Evolutionary conservation across 2,888 invertebrate species (phyloP).

Genomic region (Agrenia bidenticulata): DNA sequence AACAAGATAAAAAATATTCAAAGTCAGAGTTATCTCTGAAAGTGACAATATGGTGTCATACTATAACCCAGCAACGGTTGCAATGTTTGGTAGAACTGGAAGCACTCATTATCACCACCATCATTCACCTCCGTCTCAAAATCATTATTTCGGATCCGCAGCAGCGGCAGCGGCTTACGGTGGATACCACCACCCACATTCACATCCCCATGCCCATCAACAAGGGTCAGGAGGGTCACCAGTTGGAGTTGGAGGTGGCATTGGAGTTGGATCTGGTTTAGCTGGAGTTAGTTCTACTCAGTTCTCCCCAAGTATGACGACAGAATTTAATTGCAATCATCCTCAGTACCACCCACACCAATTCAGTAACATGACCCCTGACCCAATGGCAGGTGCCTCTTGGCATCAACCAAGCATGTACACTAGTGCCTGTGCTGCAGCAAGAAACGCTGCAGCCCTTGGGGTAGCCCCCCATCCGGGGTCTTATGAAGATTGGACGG

Average conservation of each 20-base stretch:
- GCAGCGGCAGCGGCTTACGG: conserved; percentile 24
- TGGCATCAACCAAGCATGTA: conserved; percentile 45
- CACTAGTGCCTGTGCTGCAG: conserved; percentile 48
- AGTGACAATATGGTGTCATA: conserved; percentile 51
- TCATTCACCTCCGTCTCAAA: conserved; percentile 51
- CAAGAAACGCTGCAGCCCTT: conserved; percentile 33
- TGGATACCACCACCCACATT: conserved; percentile 40
- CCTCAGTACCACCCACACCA: conserved; percentile 39
- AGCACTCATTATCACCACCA: conserved; percentile 48
- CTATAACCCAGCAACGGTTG: conserved; percentile 48
- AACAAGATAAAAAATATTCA: background rate
- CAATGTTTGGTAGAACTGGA: conserved; percentile 51
- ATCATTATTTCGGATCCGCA: conserved; percentile 48
- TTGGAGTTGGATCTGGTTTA: conserved; percentile 31
- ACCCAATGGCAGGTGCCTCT: conserved; percentile 41
- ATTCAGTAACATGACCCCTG: conserved; percentile 46
- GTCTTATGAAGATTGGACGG: conserved; percentile 43
- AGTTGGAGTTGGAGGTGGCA: conserved; percentile 31
- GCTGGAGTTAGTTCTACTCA: conserved; percentile 44
- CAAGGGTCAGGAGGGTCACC: conserved; percentile 29
- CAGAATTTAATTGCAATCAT: conserved; percentile 50
- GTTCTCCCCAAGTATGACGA: conserved; percentile 49
- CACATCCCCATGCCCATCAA: conserved; percentile 34
- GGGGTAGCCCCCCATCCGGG: conserved; percentile 26
- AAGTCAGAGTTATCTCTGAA: conserved; percentile 34